Evolutionary conservation across 1,140 invertebrate genomes (phyloP), one percentile per base, ranked within the genome.

Genomic region (Episyrphus balteatus): DNA sequence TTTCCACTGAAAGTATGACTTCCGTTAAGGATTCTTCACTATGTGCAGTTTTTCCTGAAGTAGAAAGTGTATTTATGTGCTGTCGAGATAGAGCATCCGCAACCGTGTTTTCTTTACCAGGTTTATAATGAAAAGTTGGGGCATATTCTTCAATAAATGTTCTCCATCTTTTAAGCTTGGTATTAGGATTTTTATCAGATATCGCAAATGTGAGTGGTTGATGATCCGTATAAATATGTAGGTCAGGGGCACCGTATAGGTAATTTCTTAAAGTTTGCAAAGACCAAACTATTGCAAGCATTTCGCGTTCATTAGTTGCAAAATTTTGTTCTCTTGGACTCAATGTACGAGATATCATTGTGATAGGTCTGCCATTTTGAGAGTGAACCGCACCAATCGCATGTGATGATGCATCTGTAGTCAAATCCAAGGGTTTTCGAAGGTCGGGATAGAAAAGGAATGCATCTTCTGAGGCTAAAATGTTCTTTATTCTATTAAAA

Each of bases 401-500:
- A 30, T 33, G 44, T 19, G 50, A 47, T 7, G 46, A 55, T 2
- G 62, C 63, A 34, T 67, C 59, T 0, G 53, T 63, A 2, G 59
- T 59, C 11, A 68, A 45, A n/a, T 56, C 55, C 43, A 68, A 66
- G 15, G 49, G 50, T 44, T 58, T 54, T 0, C 42, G 31, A 46
- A 62, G 66, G 37, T 69, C 55, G 1, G 65, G 62, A 37, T 59
- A 67, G 1, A 53, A 48, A 47, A 58, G 51, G 18, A 73, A 51
- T 18, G 74, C 51, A 5, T 66, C 64, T 19, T 70, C 56, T 17
- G 62, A 66, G 5, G 55, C 61, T 33, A 74, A 40, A 31, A 60
- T 54, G 37, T 62, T 47, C 62, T 69, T 71, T 14, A 70, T 50
- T 40, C 42, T 55, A 17, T 71, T 51, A 46, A 74, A 70, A 10